Evolutionary conservation across 2,797 vertebrate species (phyloP), one percentile per base, ranked within the genome.

Genomic region (Pseudochaenichthys georgianus): DNA sequence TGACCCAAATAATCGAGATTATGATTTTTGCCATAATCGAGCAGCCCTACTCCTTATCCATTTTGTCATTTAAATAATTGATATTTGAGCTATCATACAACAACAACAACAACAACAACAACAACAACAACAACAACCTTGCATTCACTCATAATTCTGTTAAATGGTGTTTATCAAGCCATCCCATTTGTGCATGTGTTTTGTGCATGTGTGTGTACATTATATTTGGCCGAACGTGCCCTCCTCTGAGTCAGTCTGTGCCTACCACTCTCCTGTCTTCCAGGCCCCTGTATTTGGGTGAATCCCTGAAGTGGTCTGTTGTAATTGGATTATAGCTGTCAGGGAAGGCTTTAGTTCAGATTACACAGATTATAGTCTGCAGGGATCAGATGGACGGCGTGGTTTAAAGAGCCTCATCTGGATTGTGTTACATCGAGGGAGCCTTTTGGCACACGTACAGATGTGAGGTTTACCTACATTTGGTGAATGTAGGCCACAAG

Each of bases 271-370:
- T 65, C 62, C 23, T 9, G 43, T 75, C 68, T 80, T 52, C 48
- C 72, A 79, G 74, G 50, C 50, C 55, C 43, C 54, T 48, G 8
- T 68, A 62, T 84, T 77, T 65, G 60, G 55, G 71, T 68, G 61
- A 75, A 79, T 81, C 83, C 80, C 76, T 70, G 74, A 73, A 47
- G 69, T 78, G 78, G 78, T 78, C 75, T 84, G 75, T 81, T 75
- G 70, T 93, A 92, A 94, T 91, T 92, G 91, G 92, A 92, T 94
- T 94, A 93, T 23, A 65, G 75, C 83, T 84, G 87, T 87, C 89
- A 81, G 81, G 70, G 75, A 81, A 72, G 71, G 85, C 80, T 94
- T 92, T 86, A 83, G 77, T 92, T 93, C 85, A 93, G 92, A 94
- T 94, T 92, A 92, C 78, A 81, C 78, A 88, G 89, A 93, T 92